Evolutionary conservation across 2,797 vertebrate species (phyloP), one percentile per base, ranked within the genome.

Genomic region (Oryzias dopingdopingensis): DNA sequence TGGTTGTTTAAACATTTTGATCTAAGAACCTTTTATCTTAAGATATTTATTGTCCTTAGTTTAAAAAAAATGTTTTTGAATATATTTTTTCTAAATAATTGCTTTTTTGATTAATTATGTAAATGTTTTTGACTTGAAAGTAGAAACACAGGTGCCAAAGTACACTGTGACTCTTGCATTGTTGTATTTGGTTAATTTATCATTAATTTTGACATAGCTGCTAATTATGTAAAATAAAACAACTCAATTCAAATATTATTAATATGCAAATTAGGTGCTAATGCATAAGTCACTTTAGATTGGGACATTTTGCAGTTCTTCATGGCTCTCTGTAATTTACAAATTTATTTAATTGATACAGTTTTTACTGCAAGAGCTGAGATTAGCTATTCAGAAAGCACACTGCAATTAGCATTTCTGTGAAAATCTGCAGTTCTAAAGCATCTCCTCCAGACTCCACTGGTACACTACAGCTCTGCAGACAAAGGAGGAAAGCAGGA

Each of bases 321-420:
- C 58, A 47, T 48, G 13, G 5, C 32, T 22, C 48, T 65, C 16
- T 65, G 55, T 48, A 58, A 65, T 58, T 58, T 65, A 29, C 49
- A 32, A 20, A 52, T 65, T 8, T 52, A 52, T 65, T 52, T 47
- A 58, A 65, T 47, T 52, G 32, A 16, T n/a, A 37, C 14, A 10
- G 18, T 59, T 44, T 59, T 44, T 15, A 44, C 24, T 59, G 45
- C 51, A 41, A 16, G 45, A 49, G 16, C 15, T 49, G 45, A 43
- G 14, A 52, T 48, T 50, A 45, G 55, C 44, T 59, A 42, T 59
- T 64, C 40, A 12, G 15, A 12, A 41, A 29, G 37, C 16, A 50
- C 29, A 29, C 32, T 51, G 22, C 43, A 65, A 65, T 66, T 44
- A 55, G 26, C 47, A 59, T 42, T 45, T 6, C 42, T 16, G 59